Base-by-base conservation (phyloP, 2,888 invertebrate species). In the Leucoptera coffeella region DNA sequence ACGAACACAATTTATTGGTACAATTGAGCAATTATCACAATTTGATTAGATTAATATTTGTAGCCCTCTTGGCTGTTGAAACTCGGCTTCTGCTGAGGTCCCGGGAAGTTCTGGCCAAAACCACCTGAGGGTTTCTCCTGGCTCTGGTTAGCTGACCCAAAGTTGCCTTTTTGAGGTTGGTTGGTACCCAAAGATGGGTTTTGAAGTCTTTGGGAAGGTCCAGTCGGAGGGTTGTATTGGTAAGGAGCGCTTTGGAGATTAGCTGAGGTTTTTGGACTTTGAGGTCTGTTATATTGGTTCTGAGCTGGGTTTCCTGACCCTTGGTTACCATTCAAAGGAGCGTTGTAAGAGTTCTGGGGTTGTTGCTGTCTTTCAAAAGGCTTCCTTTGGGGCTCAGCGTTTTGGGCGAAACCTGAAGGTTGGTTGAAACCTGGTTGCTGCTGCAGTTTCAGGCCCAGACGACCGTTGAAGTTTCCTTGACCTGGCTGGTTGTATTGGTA, bases 21-120 rank as follows among this genome's bases (percentile, higher is more conserved):
- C n/a, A n/a, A n/a, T n/a, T n/a, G n/a, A n/a, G n/a, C n/a, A n/a
- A n/a, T n/a, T 25, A 7, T 17, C 17, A 17, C 17, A 17, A 7
- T 38, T 47, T 24, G n/a, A n/a, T n/a, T n/a, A n/a, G n/a, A n/a
- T 21, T 48, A 67, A 42, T 69, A 69, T 34, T 57, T 65, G 43
- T 69, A 69, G 26, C 69, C 69, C 39, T 64, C 64, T 33, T 64
- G 51, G 22, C 53, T 41, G 35, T 45, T 58, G 43, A 61, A 69
- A 39, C 64, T 67, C 1, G 69, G 61, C 2, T 61, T 65, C 26
- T 62, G 62, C 12, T 59, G 53, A n/a, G 65, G 56, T 19, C 52
- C 59, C 28, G 49, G 48, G 26, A 67, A 67, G 29, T 33, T 37
- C 28, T 48, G 42, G 4, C 38, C 14, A 26, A 7, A 6, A 12